A percentile compares a stretch with the other conserved stretches of the same genome.
Evolutionary conservation across 2,797 vertebrate genomes (phyloP).

Genomic region (Phoeniculus purpureus): DNA sequence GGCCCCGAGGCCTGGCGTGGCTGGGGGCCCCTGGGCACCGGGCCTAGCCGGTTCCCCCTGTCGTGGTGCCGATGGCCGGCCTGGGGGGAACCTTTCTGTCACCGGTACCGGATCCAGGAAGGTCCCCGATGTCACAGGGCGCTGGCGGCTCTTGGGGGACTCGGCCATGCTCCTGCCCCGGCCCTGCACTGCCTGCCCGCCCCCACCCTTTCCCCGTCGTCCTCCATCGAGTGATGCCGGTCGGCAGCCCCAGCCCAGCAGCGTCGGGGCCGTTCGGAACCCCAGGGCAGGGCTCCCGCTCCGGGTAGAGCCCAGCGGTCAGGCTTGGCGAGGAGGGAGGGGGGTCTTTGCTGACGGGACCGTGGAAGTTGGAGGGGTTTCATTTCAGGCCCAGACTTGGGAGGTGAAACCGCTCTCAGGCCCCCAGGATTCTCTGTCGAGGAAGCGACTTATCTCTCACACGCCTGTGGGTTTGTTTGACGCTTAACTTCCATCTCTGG

Average conservation of each 20-base stretch:
- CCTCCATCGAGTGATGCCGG: background rate
- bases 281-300: background rate
- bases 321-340: background rate
- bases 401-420: background rate
- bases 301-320: background rate
- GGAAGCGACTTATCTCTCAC: background rate
- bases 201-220: background rate
- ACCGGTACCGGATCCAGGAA: background rate
- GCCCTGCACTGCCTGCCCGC: too few species aligned
- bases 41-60: background rate
- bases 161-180: background rate
- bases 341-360: background rate
- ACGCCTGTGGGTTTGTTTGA: background rate
- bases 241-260: too few species aligned
- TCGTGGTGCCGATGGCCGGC: background rate
- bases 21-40: background rate
- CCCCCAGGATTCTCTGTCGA: background rate
- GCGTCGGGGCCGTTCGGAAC: too few species aligned
- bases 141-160: background rate
- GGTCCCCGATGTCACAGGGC: background rate
- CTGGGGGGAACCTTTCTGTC: background rate
- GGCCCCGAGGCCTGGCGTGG: background rate
- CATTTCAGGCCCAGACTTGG: background rate
- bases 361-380: background rate
- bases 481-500: background rate